Base-by-base conservation (phyloP, 2,888 invertebrate genomes). In the Sphaeridia pumilis region DNA sequence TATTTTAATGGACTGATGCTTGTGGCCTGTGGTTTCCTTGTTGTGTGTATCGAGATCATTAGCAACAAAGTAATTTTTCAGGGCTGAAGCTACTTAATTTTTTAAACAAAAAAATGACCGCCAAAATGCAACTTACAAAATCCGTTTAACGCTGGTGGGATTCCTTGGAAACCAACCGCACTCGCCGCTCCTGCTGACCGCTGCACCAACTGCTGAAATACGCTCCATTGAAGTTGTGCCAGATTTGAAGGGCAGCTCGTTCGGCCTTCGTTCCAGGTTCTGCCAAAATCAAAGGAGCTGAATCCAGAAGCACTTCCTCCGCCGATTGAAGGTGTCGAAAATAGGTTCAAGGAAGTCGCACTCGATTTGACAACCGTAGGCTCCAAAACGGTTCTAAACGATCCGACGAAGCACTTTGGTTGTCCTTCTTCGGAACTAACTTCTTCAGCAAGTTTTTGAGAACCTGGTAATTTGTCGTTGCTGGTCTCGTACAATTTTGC, bases 401-500 rank as follows among this genome's bases (percentile, higher is more conserved):
- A 20, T 20, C 36, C 36, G 4, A 4, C 43, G 12, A 28, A 42
- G 35, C 12, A 22, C 14, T 35, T 36, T 22, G 21, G n/a, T 4
- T 46, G 27, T 22, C 49, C 45, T 5, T 55, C 36, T 10, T 44
- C 5, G n/a, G n/a, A n/a, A n/a, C n/a, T n/a, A n/a, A n/a, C n/a
- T n/a, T n/a, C n/a, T n/a, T n/a, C n/a, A n/a, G n/a, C n/a, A n/a
- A n/a, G n/a, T n/a, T n/a, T n/a, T n/a, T n/a, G n/a, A n/a, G n/a
- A n/a, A n/a, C n/a, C n/a, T n/a, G n/a, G n/a, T n/a, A n/a, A n/a
- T n/a, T n/a, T n/a, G n/a, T n/a, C n/a, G 10, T 54, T 46, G 21
- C 38, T 35, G 10, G 7, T 14, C 10, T 20, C 38, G 20, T 38
- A 38, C 5, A 38, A 17, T 17, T 38, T 38, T 46, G 84, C 83